Conservation (phyloP, 2,113 vertebrate genomes). For the Hydrolagus affinis region DNA sequence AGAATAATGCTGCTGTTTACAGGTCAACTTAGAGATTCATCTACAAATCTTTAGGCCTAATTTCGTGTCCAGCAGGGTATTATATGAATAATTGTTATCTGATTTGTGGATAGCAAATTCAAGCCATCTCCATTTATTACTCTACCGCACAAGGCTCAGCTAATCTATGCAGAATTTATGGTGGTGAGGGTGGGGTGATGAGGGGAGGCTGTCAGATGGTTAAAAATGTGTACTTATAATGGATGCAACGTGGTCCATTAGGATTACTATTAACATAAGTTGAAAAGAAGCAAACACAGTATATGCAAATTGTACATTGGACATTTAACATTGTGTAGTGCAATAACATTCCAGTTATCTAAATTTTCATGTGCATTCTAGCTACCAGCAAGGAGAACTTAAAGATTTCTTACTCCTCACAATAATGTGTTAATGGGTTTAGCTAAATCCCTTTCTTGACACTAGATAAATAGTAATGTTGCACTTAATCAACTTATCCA, state of each 20-base stretch:
- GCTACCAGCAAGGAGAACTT: too few species aligned
- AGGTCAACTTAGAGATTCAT: constrained; percentile 45
- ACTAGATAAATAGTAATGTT: neutral
- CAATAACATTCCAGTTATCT: constrained; percentile 65
- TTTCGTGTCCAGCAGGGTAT: constrained; percentile 49
- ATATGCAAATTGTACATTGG: constrained; percentile 67
- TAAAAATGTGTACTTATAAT: constrained; percentile 71
- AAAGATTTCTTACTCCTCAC: neutral
- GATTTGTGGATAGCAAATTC: constrained; percentile 68
- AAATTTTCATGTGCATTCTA: too few species aligned
- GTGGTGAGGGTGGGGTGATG: too few species aligned
- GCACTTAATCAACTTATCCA: neutral
- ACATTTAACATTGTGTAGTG: constrained; percentile 69
- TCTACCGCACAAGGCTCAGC: constrained; percentile 42
- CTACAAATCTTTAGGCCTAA: constrained; percentile 43
- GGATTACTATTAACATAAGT: constrained; percentile 73
- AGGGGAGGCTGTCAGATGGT: constrained; percentile 56
- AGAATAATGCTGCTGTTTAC: constrained; percentile 34
- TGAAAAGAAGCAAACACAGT: constrained; percentile 66
- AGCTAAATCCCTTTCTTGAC: neutral
- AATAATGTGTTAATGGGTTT: neutral
- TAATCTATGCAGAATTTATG: neutral
- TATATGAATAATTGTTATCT: constrained; percentile 59
- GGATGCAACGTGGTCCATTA: constrained; percentile 72
- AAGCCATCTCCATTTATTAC: constrained; percentile 66